Evolutionary conservation across 1,140 invertebrate genomes (phyloP), one percentile per base, ranked within the genome.

Genomic region (Callitettix versicolor): DNA sequence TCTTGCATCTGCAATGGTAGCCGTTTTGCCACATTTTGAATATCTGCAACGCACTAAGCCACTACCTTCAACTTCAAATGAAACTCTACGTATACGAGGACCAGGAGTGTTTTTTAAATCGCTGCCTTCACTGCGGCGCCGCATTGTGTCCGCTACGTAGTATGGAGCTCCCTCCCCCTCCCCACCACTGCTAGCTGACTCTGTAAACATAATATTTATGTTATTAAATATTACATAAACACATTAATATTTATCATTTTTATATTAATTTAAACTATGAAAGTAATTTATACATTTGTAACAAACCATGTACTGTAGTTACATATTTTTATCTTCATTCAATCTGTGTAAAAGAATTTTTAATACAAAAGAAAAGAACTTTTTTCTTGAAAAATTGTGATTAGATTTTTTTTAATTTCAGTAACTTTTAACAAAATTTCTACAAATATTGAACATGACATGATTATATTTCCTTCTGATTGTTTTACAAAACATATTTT

Each of bases 11-110:
- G 76, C 73, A 15, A 79, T 60, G 9, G 73, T 78, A 1, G 82
- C 76, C 0, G 68, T 66, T 48, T 68, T 67, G 26, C 77, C 72
- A 68, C 87, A 89, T 66, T 88, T 86, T 54, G 81, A 80, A 68
- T 87, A 86, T 36, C 86, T 79, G 65, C 87, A 89, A 60, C 79
- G 76, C 40, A 88, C 78, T 57, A 81, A 33, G 24, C 75, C 73
- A 42, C 63, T 63, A 15, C 55, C 50, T 0, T 63, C 64, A 55
- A 65, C 68, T 64, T 76, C 74, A 55, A 76, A 75, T n/a, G 71
- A 73, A 3, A 71, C 68, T 36, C 70, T 64, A 0, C 69, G 62
- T 48, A 20, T 44, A 6, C 33, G 11, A 20, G 42, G 53, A 21
- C 12, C 53, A 17, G 9, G 51, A 51, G 43, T 43, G 18, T 18